A percentile compares a stretch with the other conserved stretches of the same genome.
These are phyloP conservation scores for Aproaerema taeniolella DNA, from an alignment of 2,888 invertebrate species.

Conservation along the genomic window DNA sequence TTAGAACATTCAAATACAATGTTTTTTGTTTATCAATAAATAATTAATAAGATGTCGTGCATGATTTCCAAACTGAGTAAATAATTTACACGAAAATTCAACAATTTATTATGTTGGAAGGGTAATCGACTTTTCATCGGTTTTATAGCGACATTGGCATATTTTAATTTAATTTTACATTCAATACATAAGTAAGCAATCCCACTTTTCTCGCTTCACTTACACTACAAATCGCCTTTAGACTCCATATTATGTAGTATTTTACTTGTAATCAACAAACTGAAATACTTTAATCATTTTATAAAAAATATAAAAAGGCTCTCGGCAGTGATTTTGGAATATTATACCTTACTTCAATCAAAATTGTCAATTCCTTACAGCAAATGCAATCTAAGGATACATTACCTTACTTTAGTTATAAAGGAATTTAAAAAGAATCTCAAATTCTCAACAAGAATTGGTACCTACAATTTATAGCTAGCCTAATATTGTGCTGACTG, in stretches of 20 bases:
- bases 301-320: slow-evolving; percentile 43
- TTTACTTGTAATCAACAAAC: slow-evolving; percentile 36
- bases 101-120: no score
- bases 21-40: no score
- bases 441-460: slow-evolving; percentile 3
- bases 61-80: neutral
- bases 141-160: neutral
- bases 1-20: no score
- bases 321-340: slow-evolving; percentile 49
- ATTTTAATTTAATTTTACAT: neutral
- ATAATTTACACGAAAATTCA: no score
- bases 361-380: slow-evolving; percentile 46
- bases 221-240: slow-evolving; percentile 37
- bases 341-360: slow-evolving; percentile 27
- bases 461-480: slow-evolving; percentile 35
- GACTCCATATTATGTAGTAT: slow-evolving; percentile 50
- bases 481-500: slow-evolving; percentile 53
- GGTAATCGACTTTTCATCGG: neutral
- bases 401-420: slow-evolving; percentile 25
- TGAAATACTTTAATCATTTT: slow-evolving; percentile 34
- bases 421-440: slow-evolving; percentile 5
- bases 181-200: slow-evolving; percentile 15
- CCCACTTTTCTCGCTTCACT: no score
- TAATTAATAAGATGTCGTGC: no score
- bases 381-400: slow-evolving; percentile 37